These are phyloP conservation scores for Octomys mimax DNA, from an alignment of 2,797 vertebrate genomes.

Conservation along the genomic window DNA sequence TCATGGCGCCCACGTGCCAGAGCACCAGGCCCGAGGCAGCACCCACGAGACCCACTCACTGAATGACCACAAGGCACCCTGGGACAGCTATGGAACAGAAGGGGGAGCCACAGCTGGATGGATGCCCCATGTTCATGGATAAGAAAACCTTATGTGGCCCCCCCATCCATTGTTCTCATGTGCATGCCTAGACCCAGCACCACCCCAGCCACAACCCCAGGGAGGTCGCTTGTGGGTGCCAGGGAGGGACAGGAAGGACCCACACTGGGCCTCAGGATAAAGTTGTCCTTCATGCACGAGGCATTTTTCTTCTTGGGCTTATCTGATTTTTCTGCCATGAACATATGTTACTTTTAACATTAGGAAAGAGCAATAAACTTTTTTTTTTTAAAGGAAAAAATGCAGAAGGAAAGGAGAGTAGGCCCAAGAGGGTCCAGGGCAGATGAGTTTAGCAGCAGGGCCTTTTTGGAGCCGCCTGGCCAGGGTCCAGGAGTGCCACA, in stretches of 20 bases:
- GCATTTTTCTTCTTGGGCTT: background rate
- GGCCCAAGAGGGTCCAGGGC: background rate
- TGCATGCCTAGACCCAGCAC: background rate
- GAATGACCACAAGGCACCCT: background rate
- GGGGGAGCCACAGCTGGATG: background rate
- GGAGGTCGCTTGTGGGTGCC: fast-evolving
- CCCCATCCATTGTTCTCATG: no score
- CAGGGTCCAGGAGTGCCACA: background rate
- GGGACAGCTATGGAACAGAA: background rate
- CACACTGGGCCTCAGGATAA: background rate
- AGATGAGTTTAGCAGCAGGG: constrained; percentile 51
- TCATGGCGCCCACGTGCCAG: fast-evolving
- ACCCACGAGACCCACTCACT: fast-evolving
- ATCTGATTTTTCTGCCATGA: background rate
- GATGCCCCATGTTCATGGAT: background rate
- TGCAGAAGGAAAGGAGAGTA: background rate
- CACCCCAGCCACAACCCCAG: background rate
- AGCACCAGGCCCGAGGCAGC: background rate
- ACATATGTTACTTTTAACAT: background rate
- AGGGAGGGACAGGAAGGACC: no score
- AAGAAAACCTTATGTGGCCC: background rate
- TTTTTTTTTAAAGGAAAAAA: background rate
- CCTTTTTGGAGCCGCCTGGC: constrained; percentile 26
- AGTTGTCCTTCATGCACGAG: fast-evolving
- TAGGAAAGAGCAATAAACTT: background rate